A percentile compares a stretch with the other conserved stretches of the same genome.
phyloP scores from a whole-genome alignment of 2,797 vertebrate species.

The Enteromius argenteus region DNA sequence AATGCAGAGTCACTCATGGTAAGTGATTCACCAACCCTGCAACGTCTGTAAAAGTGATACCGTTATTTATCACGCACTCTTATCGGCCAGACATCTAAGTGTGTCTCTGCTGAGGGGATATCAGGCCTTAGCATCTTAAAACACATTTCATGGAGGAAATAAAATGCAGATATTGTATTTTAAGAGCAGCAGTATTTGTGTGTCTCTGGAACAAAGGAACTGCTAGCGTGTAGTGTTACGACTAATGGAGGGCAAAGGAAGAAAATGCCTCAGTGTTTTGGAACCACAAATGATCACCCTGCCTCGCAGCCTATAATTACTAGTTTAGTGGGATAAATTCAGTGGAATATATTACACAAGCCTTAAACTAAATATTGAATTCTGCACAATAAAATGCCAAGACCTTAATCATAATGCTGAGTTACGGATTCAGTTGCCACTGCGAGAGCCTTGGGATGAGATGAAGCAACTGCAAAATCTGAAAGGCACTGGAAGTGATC shows the following conservation, averaged over 20 bases:
- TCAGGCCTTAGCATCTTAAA: slow-evolving; percentile 43
- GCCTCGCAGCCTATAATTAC: slow-evolving; percentile 59
- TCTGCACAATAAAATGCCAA: slow-evolving; percentile 50
- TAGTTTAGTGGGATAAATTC: slow-evolving; percentile 49
- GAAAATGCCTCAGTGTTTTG: slow-evolving; percentile 43
- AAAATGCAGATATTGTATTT: slow-evolving; percentile 36
- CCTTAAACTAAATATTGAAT: slow-evolving; percentile 40
- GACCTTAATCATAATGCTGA: slow-evolving; percentile 37
- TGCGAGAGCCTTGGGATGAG: background rate
- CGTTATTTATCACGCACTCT: slow-evolving; percentile 28
- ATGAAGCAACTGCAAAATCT: slow-evolving; percentile 14
- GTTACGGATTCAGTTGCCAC: slow-evolving; percentile 15
- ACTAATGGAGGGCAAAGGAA: slow-evolving; percentile 25
- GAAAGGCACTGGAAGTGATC: slow-evolving; percentile 10
- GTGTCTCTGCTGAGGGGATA: slow-evolving; percentile 40
- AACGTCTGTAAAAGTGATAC: slow-evolving; percentile 50
- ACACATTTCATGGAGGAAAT: slow-evolving; percentile 28
- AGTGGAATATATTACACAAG: slow-evolving; percentile 53
- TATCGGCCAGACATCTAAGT: slow-evolving; percentile 49
- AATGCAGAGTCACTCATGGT: slow-evolving; percentile 40
- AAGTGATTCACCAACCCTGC: slow-evolving; percentile 46
- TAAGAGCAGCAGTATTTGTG: slow-evolving; percentile 37
- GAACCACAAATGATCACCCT: slow-evolving; percentile 52
- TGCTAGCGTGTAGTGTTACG: slow-evolving; percentile 32
- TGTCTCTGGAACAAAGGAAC: slow-evolving; percentile 18